Percentiles rank a stretch among this genome's conserved stretches.
Conservation (phyloP, 2,113 vertebrate species). For the Hippocampus barbouri region DNA sequence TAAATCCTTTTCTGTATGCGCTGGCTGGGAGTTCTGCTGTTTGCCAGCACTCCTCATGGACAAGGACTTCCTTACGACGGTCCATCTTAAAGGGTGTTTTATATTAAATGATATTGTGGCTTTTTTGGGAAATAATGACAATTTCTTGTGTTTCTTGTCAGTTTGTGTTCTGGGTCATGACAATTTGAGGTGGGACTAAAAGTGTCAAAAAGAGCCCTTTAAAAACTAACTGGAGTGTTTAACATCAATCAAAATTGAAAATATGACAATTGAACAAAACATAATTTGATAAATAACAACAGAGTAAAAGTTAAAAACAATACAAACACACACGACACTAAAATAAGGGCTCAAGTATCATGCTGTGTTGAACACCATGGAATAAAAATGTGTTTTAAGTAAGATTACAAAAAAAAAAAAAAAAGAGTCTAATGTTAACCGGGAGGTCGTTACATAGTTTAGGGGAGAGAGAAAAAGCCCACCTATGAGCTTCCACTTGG, state of each 20-base stretch:
- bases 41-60: constrained; percentile 35
- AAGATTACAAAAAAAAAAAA: too few relatives aligned
- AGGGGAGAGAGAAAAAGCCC: too few relatives aligned
- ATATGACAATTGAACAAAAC: neutral
- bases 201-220: neutral
- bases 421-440: too few relatives aligned
- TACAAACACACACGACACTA: too few relatives aligned
- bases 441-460: too few relatives aligned
- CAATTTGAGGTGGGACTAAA: neutral
- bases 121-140: constrained; percentile 68
- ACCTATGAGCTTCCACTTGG: too few relatives aligned
- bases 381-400: too few relatives aligned
- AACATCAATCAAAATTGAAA: neutral
- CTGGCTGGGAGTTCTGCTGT: constrained; percentile 53
- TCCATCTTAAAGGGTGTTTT: constrained; percentile 74
- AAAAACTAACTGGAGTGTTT: neutral
- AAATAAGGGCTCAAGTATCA: neutral
- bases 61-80: constrained; percentile 60
- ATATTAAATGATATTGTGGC: constrained; percentile 80
- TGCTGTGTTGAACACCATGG: too few relatives aligned
- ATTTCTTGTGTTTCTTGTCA: constrained; percentile 1
- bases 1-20: constrained; percentile 70
- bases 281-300: neutral
- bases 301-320: too few relatives aligned
- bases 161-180: neutral